Conservation (phyloP, 2,113 vertebrate genomes). For the Forbesichthys papilliferus region DNA sequence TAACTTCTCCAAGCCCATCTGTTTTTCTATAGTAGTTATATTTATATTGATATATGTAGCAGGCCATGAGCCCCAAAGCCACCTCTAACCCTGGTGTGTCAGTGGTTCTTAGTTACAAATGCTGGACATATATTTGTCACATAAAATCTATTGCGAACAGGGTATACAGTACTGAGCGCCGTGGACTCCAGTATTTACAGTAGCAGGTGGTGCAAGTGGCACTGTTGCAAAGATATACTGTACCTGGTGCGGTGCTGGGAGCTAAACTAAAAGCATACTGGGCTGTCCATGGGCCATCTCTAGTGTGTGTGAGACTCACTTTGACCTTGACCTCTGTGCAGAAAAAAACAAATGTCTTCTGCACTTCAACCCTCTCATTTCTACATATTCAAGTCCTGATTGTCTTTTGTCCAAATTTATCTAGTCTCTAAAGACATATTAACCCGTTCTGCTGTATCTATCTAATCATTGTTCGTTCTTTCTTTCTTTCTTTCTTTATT, state of each 20-base stretch:
- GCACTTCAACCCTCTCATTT: conserved; percentile 10
- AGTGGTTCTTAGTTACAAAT: background rate
- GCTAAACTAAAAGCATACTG: conserved; percentile 18
- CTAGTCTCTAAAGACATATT: background rate
- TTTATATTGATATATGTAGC: conserved; percentile 25
- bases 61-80: conserved; percentile 16
- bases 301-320: conserved; percentile 37
- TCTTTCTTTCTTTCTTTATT: conserved; percentile 16
- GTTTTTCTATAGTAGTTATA: conserved; percentile 41
- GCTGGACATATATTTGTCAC: background rate
- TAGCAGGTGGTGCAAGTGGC: background rate
- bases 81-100: conserved; percentile 2
- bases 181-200: too few relatives aligned
- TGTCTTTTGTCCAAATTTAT: background rate
- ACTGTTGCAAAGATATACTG: background rate
- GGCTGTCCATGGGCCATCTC: conserved; percentile 25
- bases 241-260: background rate
- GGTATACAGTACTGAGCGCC: background rate
- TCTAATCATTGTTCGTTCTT: too few relatives aligned
- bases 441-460: too few relatives aligned
- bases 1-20: background rate
- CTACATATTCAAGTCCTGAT: background rate
- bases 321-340: conserved; percentile 24
- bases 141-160: background rate
- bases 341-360: conserved; percentile 9